Conservation (phyloP, 2,888 invertebrate species). For the Tyria jacobaeae region DNA sequence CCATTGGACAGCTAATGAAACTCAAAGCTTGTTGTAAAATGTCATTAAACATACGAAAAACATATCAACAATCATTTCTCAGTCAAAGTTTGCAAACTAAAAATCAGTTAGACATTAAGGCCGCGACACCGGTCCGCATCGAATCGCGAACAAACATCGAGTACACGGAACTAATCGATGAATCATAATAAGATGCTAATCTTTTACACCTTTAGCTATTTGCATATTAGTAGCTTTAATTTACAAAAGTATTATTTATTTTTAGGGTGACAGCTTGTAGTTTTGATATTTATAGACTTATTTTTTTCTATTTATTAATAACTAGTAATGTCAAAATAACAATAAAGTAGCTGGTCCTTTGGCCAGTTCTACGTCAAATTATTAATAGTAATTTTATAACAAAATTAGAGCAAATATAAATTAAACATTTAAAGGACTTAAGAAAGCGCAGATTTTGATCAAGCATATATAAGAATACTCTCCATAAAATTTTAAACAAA, state of each 20-base stretch:
- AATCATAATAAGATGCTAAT: conserved; percentile 84
- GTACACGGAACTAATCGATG: conserved; percentile 76
- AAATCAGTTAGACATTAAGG: conserved; percentile 52
- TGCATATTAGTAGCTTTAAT: conserved; percentile 66
- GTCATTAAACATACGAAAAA: not conserved
- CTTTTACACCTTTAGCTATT: conserved; percentile 83
- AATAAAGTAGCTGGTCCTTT: no score
- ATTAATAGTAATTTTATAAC: no score
- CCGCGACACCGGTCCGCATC: conserved; percentile 73
- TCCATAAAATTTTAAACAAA: no score
- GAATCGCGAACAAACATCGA: conserved; percentile 80
- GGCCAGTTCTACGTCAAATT: no score
- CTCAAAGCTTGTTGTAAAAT: not conserved
- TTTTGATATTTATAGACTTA: conserved; percentile 3
- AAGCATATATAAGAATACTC: no score
- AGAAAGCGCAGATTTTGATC: no score
- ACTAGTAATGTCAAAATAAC: not conserved
- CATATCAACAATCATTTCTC: conserved; percentile 1
- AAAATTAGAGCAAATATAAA: no score
- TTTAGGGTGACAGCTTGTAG: conserved; percentile 31
- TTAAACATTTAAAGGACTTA: no score
- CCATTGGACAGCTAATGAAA: no score
- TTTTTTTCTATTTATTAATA: not conserved
- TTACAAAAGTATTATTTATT: conserved; percentile 28
- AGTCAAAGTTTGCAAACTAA: conserved; percentile 11